phyloP scores from a whole-genome alignment of 2,888 invertebrate species.

The Tillus elongatus region DNA sequence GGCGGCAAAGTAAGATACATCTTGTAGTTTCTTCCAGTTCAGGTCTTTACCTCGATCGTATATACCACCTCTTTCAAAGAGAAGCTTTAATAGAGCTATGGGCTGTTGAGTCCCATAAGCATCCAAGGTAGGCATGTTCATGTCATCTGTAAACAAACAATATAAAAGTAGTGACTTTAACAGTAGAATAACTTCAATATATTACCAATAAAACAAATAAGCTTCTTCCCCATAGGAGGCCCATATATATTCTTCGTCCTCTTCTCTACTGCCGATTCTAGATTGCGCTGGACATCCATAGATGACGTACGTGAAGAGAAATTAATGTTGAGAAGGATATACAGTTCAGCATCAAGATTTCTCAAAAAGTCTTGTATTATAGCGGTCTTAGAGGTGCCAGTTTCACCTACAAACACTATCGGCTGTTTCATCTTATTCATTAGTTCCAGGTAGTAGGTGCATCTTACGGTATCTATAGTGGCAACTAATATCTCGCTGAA shows the following conservation, averaged over 20 bases:
- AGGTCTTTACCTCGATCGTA: slow-evolving; percentile 84
- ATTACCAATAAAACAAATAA: slow-evolving; percentile 68
- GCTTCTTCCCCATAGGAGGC: slow-evolving; percentile 80
- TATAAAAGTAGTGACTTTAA: not conserved
- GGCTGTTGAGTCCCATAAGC: slow-evolving; percentile 90
- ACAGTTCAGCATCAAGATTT: slow-evolving; percentile 56
- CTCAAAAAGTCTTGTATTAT: slow-evolving; percentile 74
- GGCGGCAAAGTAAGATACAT: slow-evolving; percentile 70
- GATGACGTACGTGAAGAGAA: slow-evolving; percentile 89
- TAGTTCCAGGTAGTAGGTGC: slow-evolving; percentile 66
- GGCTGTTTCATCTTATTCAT: slow-evolving; percentile 71
- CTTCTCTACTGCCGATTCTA: slow-evolving; percentile 84
- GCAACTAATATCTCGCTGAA: slow-evolving; percentile 84
- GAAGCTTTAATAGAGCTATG: slow-evolving; percentile 78
- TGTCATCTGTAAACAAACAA: slow-evolving; percentile 56
- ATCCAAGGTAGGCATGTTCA: slow-evolving; percentile 89
- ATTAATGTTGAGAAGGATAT: slow-evolving; percentile 76
- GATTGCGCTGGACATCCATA: slow-evolving; percentile 77
- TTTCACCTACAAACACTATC: slow-evolving; percentile 78
- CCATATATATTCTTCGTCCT: slow-evolving; percentile 84
- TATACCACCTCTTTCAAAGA: slow-evolving; percentile 83
- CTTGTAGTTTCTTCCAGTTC: slow-evolving; percentile 80
- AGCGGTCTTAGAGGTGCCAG: slow-evolving; percentile 88
- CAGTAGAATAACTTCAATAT: too few relatives aligned
- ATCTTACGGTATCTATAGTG: slow-evolving; percentile 76